Base-by-base conservation (phyloP, 2,888 invertebrate species). In the Alentia gelatinosa region DNA sequence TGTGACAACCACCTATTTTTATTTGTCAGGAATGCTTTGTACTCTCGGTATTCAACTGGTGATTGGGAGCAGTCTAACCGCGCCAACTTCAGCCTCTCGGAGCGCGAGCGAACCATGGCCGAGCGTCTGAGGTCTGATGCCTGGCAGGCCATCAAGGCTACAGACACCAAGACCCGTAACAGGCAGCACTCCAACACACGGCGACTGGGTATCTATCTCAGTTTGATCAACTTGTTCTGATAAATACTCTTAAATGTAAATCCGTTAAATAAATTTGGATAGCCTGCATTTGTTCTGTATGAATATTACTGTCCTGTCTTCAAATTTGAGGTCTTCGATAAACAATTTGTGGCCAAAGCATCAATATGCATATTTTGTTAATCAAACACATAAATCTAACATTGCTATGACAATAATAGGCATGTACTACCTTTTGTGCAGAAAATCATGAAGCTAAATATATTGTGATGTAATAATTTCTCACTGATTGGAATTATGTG, bases 1-100 rank as follows among this genome's bases (percentile, higher is more conserved):
- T n/a, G n/a, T n/a, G n/a, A n/a, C n/a, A n/a, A n/a, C n/a, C n/a
- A n/a, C n/a, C n/a, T n/a, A n/a, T n/a, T n/a, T n/a, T n/a, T n/a
- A n/a, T n/a, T n/a, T 26, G n/a, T 47, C 94, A 96, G 96, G 91
- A 94, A 95, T 91, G 94, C 94, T 30, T 93, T 98, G 47, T 98
- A 98, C 96, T 98, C 98, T 0, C 94, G 96, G 0, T 98, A 98
- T 96, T 98, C 98, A 0, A 98, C 98, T 90, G 97, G 98, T 92
- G 98, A 99, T 96, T 99, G 99, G 99, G 97, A 97, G 91, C 98
- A 98, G 96, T 97, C 98, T 94, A 98, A 98, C 96, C 96, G 96
- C 95, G 96, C 95, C 95, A 97, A 97, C 95, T 98, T 97, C 95
- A 97, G 98, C 94, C 98, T 98, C 95, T 97, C 98, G 0, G 98